Percentiles rank a stretch among this genome's conserved stretches.
phyloP scores from a whole-genome alignment of 2,113 vertebrate genomes.

The Oreochromis spilurus region DNA sequence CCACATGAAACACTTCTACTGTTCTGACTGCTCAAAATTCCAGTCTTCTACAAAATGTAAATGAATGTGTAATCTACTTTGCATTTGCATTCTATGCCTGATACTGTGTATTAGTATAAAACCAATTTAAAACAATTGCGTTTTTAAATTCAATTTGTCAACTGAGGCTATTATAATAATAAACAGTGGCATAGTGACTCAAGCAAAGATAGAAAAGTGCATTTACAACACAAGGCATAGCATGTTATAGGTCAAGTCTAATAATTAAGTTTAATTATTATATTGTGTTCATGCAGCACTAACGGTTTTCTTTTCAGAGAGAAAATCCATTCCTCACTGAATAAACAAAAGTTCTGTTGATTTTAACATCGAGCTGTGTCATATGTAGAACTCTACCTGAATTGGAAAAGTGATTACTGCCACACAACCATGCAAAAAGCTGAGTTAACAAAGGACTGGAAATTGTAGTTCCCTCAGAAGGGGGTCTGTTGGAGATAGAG shows the following conservation, averaged over 20 bases:
- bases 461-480: slow-evolving; percentile 10
- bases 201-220: background rate
- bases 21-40: background rate
- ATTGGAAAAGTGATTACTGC: background rate
- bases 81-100: background rate
- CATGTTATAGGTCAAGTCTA: background rate
- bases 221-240: background rate
- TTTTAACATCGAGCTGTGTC: background rate
- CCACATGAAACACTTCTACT: slow-evolving; percentile 2
- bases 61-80: background rate
- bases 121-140: background rate
- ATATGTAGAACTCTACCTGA: background rate
- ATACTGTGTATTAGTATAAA: background rate
- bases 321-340: background rate
- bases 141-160: background rate
- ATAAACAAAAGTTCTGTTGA: background rate
- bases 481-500: slow-evolving; percentile 14
- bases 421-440: background rate
- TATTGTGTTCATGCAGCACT: background rate
- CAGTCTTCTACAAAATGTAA: background rate
- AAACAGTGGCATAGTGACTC: background rate
- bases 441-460: slow-evolving; percentile 1
- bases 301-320: background rate
- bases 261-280: slow-evolving; percentile 6
- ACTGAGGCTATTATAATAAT: background rate